Percentiles rank a stretch among this genome's conserved stretches.
phyloP scores from a whole-genome alignment of 2,888 invertebrate species.

The Lathronympha strigana region DNA sequence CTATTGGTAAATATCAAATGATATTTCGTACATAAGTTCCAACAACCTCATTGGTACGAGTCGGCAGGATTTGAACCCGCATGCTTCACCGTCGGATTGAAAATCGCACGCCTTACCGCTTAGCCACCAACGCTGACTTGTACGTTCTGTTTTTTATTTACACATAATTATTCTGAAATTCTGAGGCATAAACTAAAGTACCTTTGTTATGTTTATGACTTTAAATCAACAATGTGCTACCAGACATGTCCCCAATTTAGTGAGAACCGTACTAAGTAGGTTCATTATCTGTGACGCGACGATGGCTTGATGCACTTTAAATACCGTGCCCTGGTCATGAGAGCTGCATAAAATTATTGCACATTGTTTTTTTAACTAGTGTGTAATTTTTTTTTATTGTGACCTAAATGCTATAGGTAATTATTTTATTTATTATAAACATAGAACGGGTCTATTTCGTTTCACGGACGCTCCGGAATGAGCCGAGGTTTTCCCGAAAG shows the following conservation, averaged over 20 bases:
- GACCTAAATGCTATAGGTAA: not conserved
- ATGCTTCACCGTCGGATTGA: no score
- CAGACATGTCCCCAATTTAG: slow-evolving; percentile 50
- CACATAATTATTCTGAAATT: not conserved
- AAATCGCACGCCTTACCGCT: no score
- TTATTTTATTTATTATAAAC: no score
- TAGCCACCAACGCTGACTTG: no score
- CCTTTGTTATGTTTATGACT: not conserved
- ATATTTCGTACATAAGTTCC: no score
- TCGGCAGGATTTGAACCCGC: no score
- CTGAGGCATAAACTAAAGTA: not conserved
- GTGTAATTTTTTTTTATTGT: slow-evolving; percentile 7
- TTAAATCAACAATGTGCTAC: not conserved
- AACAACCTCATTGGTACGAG: no score
- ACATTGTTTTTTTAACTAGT: slow-evolving; percentile 29
- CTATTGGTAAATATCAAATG: no score
- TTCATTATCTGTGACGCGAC: slow-evolving; percentile 54
- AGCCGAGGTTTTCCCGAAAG: no score
- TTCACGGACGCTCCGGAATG: no score
- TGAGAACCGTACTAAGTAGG: slow-evolving; percentile 56
- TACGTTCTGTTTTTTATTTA: no score
- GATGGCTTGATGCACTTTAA: slow-evolving; percentile 43
- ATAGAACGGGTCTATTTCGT: no score
- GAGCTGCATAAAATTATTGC: slow-evolving; percentile 35
- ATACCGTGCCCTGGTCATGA: slow-evolving; percentile 36